These are phyloP conservation scores for Cyrtodaria siliqua DNA, from an alignment of 2,888 invertebrate species.

Conservation along the genomic window DNA sequence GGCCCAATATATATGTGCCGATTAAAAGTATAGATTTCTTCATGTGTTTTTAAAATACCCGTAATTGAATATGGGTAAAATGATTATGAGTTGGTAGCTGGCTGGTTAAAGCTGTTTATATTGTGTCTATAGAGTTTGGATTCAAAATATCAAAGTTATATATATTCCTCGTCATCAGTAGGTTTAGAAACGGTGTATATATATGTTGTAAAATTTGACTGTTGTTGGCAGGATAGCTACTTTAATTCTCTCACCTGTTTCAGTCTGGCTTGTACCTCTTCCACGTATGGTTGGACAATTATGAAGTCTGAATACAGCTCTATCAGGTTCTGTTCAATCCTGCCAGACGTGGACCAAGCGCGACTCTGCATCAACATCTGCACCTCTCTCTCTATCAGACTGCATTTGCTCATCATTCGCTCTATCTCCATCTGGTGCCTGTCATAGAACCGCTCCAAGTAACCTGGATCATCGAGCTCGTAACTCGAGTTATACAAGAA, in stretches of 20 bases:
- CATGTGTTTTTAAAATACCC: too few relatives aligned
- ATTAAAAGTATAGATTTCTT: too few relatives aligned
- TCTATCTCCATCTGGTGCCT: conserved; percentile 17
- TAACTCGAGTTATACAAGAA: conserved; percentile 34
- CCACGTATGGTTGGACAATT: conserved; percentile 25
- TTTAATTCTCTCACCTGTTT: conserved; percentile 26
- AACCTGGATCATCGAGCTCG: conserved; percentile 15
- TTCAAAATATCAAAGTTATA: too few relatives aligned
- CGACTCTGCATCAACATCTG: conserved; percentile 15
- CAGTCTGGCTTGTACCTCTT: conserved; percentile 5
- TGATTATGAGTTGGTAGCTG: too few relatives aligned
- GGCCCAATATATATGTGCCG: too few relatives aligned
- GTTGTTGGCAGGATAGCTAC: too few relatives aligned
- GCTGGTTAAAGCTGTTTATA: too few relatives aligned
- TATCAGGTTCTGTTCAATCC: conserved; percentile 21
- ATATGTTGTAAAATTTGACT: too few relatives aligned
- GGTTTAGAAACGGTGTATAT: too few relatives aligned
- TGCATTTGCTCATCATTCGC: conserved; percentile 2
- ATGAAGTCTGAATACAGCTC: conserved; percentile 30
- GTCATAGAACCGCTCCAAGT: not conserved
- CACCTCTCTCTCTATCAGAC: conserved; percentile 20
- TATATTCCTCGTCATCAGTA: too few relatives aligned
- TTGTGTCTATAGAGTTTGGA: too few relatives aligned
- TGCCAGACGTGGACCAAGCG: conserved; percentile 17
- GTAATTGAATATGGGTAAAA: too few relatives aligned